Evolutionary conservation across 2,113 vertebrate genomes (phyloP), one percentile per base, ranked within the genome.

Genomic region (Willisornis vidua): DNA sequence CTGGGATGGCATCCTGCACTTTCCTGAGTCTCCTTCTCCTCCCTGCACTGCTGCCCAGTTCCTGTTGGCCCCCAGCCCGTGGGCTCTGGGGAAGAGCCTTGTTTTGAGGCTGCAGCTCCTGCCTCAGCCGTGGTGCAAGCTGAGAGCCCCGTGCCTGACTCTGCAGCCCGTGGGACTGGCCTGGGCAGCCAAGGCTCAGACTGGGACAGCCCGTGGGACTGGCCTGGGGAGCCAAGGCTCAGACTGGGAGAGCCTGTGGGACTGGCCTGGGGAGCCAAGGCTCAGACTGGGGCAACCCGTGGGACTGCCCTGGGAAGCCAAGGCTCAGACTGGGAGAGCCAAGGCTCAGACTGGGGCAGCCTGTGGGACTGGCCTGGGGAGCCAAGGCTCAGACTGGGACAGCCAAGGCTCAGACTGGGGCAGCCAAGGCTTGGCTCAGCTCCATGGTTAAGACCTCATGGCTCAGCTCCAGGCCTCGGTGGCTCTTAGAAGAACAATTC

Each of bases 11-110:
- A 9, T 12, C 61, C 26, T 25, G 5, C 31, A 2, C 52, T 10
- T 4, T 18, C 33, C 10, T 17, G 43, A 33, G 20, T 12, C 29
- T 65, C 72, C 37, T 8, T 19, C 65, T 9, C 13, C 3, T 0
- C 1, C 24, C 46, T 41, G 22, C 23, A 9, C 12, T 35, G n/a
- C 52, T 49, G 57, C 33, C 35, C 22, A 15, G 5, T 19, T 8
- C 19, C n/a, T 14, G 8, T 45, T 1, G 5, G 33, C 19, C 46
- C 66, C 14, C 57, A 6, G 13, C 1, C 23, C 2, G 3, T 2
- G 17, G 1, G 19, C 29, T 68, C 72, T 26, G 6, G 17, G 49
- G 46, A 10, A 43, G 7, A 29, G 54, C 72, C 46, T 24, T 70
- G 41, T 18, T 65, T 6, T 13, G 24, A 10, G 31, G 46, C 48